Conservation (phyloP, 2,113 vertebrate genomes). For the Psammodynastes pulverulentus region DNA sequence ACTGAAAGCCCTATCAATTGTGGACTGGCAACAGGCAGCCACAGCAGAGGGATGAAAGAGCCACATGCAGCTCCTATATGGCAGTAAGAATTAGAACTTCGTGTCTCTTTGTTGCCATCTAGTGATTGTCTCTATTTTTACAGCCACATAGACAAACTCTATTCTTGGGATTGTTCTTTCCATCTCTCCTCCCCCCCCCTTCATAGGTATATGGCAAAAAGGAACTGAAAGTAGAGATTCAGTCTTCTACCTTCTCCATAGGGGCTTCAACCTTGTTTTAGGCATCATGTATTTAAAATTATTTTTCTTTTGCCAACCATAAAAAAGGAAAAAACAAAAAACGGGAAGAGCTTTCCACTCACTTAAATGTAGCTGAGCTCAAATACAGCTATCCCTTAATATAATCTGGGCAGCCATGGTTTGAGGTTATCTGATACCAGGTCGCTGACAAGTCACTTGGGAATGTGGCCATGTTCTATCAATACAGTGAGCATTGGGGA, state of each 20-base stretch:
- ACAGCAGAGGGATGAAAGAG: too few relatives aligned
- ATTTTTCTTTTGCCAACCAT: background rate
- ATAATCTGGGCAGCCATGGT: background rate
- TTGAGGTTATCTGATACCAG: background rate
- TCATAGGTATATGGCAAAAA: background rate
- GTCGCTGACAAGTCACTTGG: background rate
- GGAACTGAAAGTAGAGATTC: background rate
- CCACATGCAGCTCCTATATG: too few relatives aligned
- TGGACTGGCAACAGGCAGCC: too few relatives aligned
- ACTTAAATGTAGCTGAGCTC: background rate
- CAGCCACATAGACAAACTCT: background rate
- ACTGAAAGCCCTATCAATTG: too few relatives aligned
- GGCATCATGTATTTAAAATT: background rate
- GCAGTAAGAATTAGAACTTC: background rate
- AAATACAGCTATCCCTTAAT: background rate
- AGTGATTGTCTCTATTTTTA: background rate
- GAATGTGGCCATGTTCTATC: background rate
- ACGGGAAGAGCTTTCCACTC: background rate
- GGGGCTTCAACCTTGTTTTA: background rate
- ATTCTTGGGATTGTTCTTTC: background rate
- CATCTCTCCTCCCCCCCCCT: background rate
- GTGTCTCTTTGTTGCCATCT: background rate
- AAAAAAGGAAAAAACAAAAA: background rate
- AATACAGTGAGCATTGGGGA: slow-evolving; percentile 40
- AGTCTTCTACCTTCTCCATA: background rate